Evolutionary conservation across 2,888 invertebrate species (phyloP), one percentile per base, ranked within the genome.

Genomic region (Capitulum mitella): DNA sequence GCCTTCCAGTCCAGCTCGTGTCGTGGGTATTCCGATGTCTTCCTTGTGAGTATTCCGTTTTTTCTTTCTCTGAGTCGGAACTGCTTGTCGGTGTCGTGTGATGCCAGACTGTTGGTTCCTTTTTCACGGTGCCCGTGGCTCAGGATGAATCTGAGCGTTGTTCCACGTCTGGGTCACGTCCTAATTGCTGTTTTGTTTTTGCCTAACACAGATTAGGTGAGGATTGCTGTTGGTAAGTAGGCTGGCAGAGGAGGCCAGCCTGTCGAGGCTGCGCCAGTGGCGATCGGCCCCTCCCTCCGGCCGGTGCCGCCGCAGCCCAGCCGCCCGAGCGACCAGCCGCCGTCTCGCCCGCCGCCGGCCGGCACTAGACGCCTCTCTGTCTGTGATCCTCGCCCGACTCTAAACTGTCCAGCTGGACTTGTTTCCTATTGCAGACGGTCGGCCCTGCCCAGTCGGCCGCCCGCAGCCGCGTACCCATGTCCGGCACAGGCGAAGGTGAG

Each of bases 251-350:
- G n/a, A 5, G 80, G 58, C 77, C 77, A 34, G 34, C 79, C n/a
- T 46, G 79, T 70, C 78, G 75, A 48, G 61, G 70, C 64, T 51
- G 79, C n/a, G n/a, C 64, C 61, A 40, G 54, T n/a, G 77, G 48
- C 76, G 78, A 34, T 76, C 46, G 43, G 43, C 12, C 75, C 80
- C 79, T 74, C 79, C 79, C 80, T 79, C 78, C 81, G 78, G 76
- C 40, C 78, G n/a, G 40, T n/a, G 16, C 58, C 78, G 70, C 58
- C 48, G 22, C 48, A 6, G 12, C 40, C 48, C 10, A 22, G n/a
- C 77, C 48, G 12, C 77, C 48, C n/a, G n/a, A 37, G 19, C 77
- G 54, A 22, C 54, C 19, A 14, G 51, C 26, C 54, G 51, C 40
- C n/a, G 10, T 2, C 29, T 51, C 37, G 77, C 26, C 77, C 12